Evolutionary conservation across 1,140 invertebrate genomes (phyloP).

Genomic region (Adelges cooleyi): DNA sequence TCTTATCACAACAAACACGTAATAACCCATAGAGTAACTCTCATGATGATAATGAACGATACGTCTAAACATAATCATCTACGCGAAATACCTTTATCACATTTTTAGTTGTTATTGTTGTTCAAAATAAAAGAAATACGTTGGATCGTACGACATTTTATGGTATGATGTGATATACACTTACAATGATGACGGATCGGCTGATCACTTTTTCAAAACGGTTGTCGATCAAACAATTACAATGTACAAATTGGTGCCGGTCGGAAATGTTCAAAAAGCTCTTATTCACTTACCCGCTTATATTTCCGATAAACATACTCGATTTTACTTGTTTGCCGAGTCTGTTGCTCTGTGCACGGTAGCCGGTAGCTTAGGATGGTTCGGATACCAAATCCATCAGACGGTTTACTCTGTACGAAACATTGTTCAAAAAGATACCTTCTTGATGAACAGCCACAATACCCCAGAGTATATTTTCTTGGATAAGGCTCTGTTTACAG

Average conservation of each 20-base stretch:
- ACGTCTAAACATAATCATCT: too few species aligned
- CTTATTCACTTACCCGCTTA: neutral
- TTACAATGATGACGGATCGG: too few species aligned
- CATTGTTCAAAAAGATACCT: neutral
- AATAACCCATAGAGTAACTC: too few species aligned
- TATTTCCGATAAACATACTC: neutral
- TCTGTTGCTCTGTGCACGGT: neutral
- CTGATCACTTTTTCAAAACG: too few species aligned
- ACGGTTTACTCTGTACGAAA: neutral
- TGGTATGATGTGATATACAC: too few species aligned
- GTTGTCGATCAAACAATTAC: too few species aligned
- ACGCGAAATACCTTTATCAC: too few species aligned
- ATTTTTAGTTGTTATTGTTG: too few species aligned
- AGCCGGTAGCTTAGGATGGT: neutral
- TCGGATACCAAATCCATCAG: neutral
- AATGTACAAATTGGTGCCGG: neutral
- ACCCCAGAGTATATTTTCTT: constrained; percentile 3
- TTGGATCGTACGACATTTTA: too few species aligned
- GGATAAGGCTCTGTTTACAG: neutral
- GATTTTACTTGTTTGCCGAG: neutral
- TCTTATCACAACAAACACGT: too few species aligned
- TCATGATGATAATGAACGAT: too few species aligned
- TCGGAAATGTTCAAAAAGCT: neutral
- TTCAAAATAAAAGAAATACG: too few species aligned
- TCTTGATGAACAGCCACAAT: neutral